These are phyloP conservation scores for Upupa epops DNA, from an alignment of 2,113 vertebrate species.

Conservation along the genomic window DNA sequence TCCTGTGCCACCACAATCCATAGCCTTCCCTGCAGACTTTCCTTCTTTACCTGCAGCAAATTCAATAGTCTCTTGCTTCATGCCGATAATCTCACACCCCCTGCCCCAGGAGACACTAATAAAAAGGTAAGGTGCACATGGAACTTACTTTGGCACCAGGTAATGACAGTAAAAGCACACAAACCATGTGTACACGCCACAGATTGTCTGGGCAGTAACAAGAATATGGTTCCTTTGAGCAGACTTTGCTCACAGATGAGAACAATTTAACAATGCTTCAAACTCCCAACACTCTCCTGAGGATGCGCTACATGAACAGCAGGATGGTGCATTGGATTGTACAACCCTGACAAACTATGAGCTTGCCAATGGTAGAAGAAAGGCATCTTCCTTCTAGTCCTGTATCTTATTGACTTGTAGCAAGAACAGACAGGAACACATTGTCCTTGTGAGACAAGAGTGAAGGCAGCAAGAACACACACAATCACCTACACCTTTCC, in stretches of 20 bases:
- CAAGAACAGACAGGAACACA: background rate
- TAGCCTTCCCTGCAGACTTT: background rate
- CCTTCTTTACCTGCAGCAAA: background rate
- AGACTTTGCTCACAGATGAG: background rate
- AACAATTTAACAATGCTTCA: background rate
- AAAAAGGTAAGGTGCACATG: background rate
- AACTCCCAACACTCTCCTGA: background rate
- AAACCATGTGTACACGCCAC: fast-evolving
- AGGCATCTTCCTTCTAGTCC: background rate
- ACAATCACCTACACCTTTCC: background rate
- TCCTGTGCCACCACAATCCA: background rate
- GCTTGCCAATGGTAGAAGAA: background rate
- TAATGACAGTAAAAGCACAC: background rate
- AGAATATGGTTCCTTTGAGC: background rate
- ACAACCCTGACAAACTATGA: background rate
- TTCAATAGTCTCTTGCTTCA: background rate
- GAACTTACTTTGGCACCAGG: background rate
- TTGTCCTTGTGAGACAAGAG: fast-evolving
- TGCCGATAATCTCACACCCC: fast-evolving
- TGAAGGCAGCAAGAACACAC: background rate
- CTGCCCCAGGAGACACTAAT: background rate
- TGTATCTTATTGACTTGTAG: background rate
- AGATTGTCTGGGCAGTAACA: background rate
- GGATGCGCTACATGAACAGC: fast-evolving
- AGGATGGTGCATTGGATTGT: background rate